These are phyloP conservation scores for Mionectes macconnelli DNA, from an alignment of 2,113 vertebrate genomes.

Conservation along the genomic window DNA sequence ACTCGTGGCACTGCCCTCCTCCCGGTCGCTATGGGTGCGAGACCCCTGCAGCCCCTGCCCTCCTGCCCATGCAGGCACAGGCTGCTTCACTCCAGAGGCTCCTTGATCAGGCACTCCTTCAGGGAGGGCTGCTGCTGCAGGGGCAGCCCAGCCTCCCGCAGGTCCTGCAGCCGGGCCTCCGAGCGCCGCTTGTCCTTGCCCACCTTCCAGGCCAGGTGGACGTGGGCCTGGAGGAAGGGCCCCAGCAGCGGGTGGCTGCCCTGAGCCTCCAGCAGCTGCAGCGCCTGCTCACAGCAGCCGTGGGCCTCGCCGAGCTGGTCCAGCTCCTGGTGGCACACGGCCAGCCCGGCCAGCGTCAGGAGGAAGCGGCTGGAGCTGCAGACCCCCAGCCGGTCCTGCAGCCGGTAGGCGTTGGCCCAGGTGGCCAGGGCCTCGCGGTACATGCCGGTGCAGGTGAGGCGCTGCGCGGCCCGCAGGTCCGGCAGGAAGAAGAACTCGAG, in stretches of 20 bases:
- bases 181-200: conserved; percentile 87
- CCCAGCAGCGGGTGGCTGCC: conserved; percentile 81
- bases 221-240: conserved; percentile 82
- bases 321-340: conserved; percentile 87
- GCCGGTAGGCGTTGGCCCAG: conserved; percentile 85
- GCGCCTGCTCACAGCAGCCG: conserved; percentile 82
- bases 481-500: conserved; percentile 89
- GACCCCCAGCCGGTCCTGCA: conserved; percentile 85
- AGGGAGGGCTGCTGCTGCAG: conserved; percentile 79
- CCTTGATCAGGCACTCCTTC: conserved; percentile 87
- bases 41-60: neutral
- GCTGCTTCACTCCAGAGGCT: conserved; percentile 73
- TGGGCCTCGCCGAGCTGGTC: conserved; percentile 85
- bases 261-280: conserved; percentile 72
- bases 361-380: conserved; percentile 74
- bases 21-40: accelerated
- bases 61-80: no score
- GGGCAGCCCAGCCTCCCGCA: conserved; percentile 77
- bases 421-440: conserved; percentile 84
- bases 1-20: neutral
- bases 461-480: conserved; percentile 82
- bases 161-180: conserved; percentile 80
- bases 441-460: conserved; percentile 83
- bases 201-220: conserved; percentile 90
- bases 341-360: conserved; percentile 85